Percentiles rank a stretch among this genome's conserved stretches.
Conservation (phyloP, 1,140 invertebrate species). For the Zaprionus inermis region DNA sequence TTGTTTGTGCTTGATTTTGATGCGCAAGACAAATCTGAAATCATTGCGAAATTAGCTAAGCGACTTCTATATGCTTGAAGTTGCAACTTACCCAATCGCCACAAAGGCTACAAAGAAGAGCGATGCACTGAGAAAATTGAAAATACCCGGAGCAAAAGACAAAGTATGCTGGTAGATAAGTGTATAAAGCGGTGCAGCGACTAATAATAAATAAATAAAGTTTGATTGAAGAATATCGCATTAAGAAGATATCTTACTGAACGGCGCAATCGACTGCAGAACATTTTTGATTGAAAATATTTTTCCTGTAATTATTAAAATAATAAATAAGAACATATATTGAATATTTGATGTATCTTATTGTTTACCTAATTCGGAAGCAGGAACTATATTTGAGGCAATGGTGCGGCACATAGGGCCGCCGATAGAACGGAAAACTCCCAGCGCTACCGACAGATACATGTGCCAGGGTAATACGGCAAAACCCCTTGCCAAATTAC, state of each 20-base stretch:
- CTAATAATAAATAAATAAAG: slow-evolving; percentile 26
- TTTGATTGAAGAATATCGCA: neutral
- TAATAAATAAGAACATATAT: neutral
- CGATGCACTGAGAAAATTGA: slow-evolving; percentile 85
- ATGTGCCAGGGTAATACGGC: slow-evolving; percentile 87
- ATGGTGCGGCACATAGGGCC: slow-evolving; percentile 87
- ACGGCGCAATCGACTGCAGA: slow-evolving; percentile 87
- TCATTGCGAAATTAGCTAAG: slow-evolving; percentile 4
- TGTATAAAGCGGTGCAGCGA: slow-evolving; percentile 87
- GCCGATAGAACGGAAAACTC: slow-evolving; percentile 85
- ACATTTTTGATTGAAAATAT: slow-evolving; percentile 87
- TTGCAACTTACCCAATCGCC: slow-evolving; percentile 85
- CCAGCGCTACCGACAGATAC: slow-evolving; percentile 85
- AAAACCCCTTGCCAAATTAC: slow-evolving; percentile 85
- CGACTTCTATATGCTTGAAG: neutral
- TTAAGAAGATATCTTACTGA: slow-evolving; percentile 40
- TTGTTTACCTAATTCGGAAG: slow-evolving; percentile 87
- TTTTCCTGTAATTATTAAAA: slow-evolving; percentile 83
- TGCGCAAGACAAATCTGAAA: slow-evolving; percentile 67
- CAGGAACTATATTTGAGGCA: slow-evolving; percentile 87
- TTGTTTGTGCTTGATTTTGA: slow-evolving; percentile 63
- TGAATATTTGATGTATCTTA: neutral
- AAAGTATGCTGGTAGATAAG: slow-evolving; percentile 86
- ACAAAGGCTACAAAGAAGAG: slow-evolving; percentile 82
- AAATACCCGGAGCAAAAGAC: slow-evolving; percentile 85